Conservation (phyloP, 2,888 invertebrate genomes). For the Abrostola tripartita region DNA sequence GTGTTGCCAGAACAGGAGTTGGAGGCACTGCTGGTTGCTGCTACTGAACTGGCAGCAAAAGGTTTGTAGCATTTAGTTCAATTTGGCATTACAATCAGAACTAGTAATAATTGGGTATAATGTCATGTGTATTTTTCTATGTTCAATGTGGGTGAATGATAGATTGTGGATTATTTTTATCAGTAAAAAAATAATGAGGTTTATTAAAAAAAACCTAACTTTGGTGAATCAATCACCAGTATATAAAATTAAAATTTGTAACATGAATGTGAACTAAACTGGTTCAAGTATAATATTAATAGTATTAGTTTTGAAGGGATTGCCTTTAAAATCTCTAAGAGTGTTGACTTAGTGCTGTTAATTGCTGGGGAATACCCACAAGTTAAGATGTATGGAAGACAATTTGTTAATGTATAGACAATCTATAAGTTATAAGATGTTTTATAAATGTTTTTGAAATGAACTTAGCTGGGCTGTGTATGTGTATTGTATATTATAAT, state of each 20-base stretch:
- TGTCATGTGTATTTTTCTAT: too few relatives aligned
- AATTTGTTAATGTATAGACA: neutral
- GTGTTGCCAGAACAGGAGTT: conserved; percentile 98
- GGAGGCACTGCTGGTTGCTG: conserved; percentile 96
- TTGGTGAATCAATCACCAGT: too few relatives aligned
- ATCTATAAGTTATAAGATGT: neutral
- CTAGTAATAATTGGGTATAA: too few relatives aligned
- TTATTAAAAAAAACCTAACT: too few relatives aligned
- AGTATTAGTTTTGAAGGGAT: conserved; percentile 6
- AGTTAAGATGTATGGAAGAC: neutral
- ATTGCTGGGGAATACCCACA: conserved; percentile 33
- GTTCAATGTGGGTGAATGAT: too few relatives aligned
- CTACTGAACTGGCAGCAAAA: conserved; percentile 95
- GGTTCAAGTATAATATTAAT: neutral
- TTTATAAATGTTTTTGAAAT: neutral
- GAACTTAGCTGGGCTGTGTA: neutral
- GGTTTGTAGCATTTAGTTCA: conserved; percentile 82
- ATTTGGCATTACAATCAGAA: too few relatives aligned
- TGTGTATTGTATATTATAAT: conserved; percentile 7
- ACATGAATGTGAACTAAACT: neutral
- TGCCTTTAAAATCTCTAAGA: conserved; percentile 1
- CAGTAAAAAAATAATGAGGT: too few relatives aligned
- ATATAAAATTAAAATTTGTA: neutral
- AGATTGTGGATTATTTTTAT: too few relatives aligned
- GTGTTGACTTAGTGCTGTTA: neutral